These are phyloP conservation scores for Amblyjoppa proteus DNA, from an alignment of 2,888 invertebrate species.

Conservation along the genomic window DNA sequence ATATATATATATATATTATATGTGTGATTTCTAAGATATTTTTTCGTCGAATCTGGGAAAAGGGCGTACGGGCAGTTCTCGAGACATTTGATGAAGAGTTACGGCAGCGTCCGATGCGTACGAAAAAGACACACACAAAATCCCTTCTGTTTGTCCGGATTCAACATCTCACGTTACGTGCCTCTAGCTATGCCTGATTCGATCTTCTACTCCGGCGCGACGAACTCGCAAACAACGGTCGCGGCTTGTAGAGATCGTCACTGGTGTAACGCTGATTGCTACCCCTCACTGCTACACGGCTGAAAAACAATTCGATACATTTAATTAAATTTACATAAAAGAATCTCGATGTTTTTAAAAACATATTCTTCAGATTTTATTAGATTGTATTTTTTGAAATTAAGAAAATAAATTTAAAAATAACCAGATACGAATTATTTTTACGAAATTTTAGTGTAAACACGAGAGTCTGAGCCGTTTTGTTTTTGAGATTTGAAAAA, in stretches of 20 bases:
- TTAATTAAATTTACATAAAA: background rate
- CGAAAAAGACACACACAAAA: background rate
- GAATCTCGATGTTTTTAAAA: no score
- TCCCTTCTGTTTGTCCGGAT: background rate
- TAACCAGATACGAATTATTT: no score
- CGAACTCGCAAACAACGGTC: constrained; percentile 86
- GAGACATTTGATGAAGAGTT: constrained; percentile 22
- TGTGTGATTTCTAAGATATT: constrained; percentile 4
- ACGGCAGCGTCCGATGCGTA: background rate
- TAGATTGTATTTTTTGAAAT: no score
- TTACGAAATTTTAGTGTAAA: no score
- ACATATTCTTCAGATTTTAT: no score
- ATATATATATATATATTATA: constrained; percentile 51
- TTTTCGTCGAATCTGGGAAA: constrained; percentile 46
- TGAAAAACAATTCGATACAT: constrained; percentile 69
- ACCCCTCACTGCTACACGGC: constrained; percentile 76
- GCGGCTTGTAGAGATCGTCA: constrained; percentile 91
- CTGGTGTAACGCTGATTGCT: constrained; percentile 88
- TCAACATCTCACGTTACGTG: constrained; percentile 71
- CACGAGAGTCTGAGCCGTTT: no score
- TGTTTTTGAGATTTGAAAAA: no score
- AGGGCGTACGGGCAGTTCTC: constrained; percentile 29
- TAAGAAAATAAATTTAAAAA: no score
- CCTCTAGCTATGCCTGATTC: constrained; percentile 82
- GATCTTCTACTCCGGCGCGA: constrained; percentile 86